phyloP scores from a whole-genome alignment of 1,140 invertebrate species.

The Ephestia elutella region DNA sequence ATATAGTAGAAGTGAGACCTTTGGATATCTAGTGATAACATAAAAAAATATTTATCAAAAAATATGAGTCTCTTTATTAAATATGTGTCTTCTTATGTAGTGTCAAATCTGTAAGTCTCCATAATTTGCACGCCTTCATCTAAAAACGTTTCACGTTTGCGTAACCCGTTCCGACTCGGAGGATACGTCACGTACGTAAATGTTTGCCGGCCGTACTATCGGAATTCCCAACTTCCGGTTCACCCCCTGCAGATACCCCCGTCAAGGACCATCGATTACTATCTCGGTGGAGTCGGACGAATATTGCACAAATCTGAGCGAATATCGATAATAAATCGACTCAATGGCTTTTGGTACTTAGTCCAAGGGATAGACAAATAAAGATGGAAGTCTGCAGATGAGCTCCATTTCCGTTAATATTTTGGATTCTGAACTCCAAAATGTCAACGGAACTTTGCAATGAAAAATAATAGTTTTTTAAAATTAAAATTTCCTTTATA shows the following conservation, averaged over 20 bases:
- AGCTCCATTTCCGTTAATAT: no score
- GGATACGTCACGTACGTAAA: slow-evolving; percentile 57
- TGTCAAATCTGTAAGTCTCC: background rate
- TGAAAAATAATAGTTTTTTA: no score
- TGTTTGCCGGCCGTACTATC: slow-evolving; percentile 54
- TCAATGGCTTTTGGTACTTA: slow-evolving; percentile 18
- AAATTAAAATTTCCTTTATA: no score
- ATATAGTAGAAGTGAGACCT: no score
- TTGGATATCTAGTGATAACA: no score
- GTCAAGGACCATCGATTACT: slow-evolving; percentile 61
- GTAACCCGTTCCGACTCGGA: slow-evolving; percentile 38
- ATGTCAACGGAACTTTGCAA: no score
- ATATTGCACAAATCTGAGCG: slow-evolving; percentile 56
- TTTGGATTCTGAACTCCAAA: no score
- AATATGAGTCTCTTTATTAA: no score
- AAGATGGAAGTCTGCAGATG: background rate
- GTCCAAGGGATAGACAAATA: background rate
- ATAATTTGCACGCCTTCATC: slow-evolving; percentile 26
- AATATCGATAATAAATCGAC: slow-evolving; percentile 35
- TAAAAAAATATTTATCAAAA: background rate
- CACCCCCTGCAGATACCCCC: slow-evolving; percentile 32
- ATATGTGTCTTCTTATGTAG: no score
- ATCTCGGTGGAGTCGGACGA: slow-evolving; percentile 37
- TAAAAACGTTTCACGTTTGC: slow-evolving; percentile 45
- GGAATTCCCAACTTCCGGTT: slow-evolving; percentile 52